Evolutionary conservation across 2,113 vertebrate genomes (phyloP), one percentile per base, ranked within the genome.

Genomic region (Xiphorhynchus elegans): DNA sequence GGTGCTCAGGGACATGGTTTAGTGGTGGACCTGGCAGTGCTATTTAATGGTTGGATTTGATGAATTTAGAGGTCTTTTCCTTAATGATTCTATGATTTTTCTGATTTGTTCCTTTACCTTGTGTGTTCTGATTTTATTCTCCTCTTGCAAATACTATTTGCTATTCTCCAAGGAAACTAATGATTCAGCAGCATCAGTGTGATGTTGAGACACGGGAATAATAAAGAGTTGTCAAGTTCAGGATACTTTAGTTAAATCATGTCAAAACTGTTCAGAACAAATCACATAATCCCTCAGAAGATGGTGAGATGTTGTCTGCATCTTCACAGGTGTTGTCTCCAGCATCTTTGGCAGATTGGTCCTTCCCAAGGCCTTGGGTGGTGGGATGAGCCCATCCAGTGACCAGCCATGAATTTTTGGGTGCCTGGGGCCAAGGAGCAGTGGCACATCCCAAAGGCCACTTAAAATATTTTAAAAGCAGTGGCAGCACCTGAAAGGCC

Each of bases 241-340:
- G 8, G 16, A 31, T 17, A 11, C 0, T 0, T 21, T 26, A 62
- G 8, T 52, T 73, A 89, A 89, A 64, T 55, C 7, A 35, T 5
- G 10, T 39, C 53, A 73, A 84, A 72, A 50, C 11, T 47, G 1
- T 37, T 79, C 21, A 42, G 33, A 84, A 28, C 10, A 33, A 74
- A 70, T 21, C 4, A 47, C 49, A 33, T 18, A 3, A 9, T 28
- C 55, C 33, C n/a, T 50, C 53, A 26, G 33, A 60, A 29, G 13
- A 1, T 0, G 26, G 25, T 0, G 1, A 60, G 44, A 19, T 28
- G 18, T 6, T 60, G 10, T 40, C 49, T 49, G 6, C 15, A 42
- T 7, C 11, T 53, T 40, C 33, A 21, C 21, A 64, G 44, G 9
- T 33, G 19, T 7, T 60, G 7, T 53, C 46, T 49, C 7, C 17